Conservation (phyloP, 1,140 invertebrate species). For the Drosophila mayri region DNA sequence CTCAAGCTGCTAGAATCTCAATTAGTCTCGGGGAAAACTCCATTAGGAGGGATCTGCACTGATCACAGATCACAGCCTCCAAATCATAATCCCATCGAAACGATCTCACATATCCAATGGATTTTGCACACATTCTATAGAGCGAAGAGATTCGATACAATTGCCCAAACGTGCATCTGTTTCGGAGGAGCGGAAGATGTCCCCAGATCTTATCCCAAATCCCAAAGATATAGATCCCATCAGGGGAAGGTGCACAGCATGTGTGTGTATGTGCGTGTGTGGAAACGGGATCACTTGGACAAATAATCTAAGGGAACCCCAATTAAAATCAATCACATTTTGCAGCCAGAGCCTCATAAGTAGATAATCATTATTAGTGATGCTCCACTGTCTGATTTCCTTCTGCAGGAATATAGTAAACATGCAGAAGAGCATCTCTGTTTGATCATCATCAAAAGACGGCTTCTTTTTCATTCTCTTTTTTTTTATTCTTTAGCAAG, state of each 20-base stretch:
- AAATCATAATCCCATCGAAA: slow-evolving; percentile 64
- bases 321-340: slow-evolving; percentile 81
- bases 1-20: slow-evolving; percentile 16
- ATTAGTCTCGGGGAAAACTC: slow-evolving; percentile 22
- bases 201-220: slow-evolving; percentile 61
- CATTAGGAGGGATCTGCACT: background rate
- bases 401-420: too few species aligned
- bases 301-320: slow-evolving; percentile 52
- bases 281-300: slow-evolving; percentile 50
- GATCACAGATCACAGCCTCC: background rate
- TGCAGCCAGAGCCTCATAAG: slow-evolving; percentile 52
- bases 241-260: slow-evolving; percentile 8
- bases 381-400: background rate
- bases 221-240: slow-evolving; percentile 13
- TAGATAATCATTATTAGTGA: slow-evolving; percentile 55
- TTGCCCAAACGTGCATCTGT: slow-evolving; percentile 24
- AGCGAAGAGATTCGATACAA: slow-evolving; percentile 4
- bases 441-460: background rate
- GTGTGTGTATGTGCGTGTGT: slow-evolving; percentile 16
- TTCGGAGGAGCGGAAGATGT: slow-evolving; percentile 41
- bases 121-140: slow-evolving; percentile 70
- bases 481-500: slow-evolving; percentile 7
- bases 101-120: slow-evolving; percentile 79
- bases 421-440: background rate
- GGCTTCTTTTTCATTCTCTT: slow-evolving; percentile 11